Percentiles rank a stretch among this genome's conserved stretches.
Evolutionary conservation across 2,113 vertebrate species (phyloP).

Genomic region (Todiramphus chloris): DNA sequence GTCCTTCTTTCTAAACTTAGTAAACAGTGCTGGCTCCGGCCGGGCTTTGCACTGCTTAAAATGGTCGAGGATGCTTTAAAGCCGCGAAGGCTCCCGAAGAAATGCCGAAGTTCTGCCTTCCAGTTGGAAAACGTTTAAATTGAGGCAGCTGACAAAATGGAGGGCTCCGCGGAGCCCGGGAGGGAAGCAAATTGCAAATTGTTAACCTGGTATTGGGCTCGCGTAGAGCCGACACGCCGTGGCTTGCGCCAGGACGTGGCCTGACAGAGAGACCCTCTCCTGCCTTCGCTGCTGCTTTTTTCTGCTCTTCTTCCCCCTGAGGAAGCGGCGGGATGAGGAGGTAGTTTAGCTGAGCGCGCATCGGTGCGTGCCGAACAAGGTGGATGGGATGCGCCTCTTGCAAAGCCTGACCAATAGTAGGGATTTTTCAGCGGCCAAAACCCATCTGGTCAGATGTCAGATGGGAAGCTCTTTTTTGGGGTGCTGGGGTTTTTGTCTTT

Average conservation of each 20-base stretch:
- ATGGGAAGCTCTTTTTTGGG: not conserved
- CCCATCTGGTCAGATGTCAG: not conserved
- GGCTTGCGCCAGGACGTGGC: not conserved
- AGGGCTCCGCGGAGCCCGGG: slow-evolving; percentile 30
- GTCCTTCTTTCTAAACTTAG: not conserved
- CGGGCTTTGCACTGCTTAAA: not conserved
- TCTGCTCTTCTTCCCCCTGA: not conserved
- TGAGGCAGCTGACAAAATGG: slow-evolving; percentile 54
- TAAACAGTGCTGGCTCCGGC: not conserved
- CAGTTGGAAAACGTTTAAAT: not conserved
- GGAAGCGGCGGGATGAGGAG: not conserved
- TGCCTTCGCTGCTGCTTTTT: not conserved
- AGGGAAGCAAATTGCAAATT: not conserved
- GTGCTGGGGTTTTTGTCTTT: not conserved
- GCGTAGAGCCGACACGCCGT: accelerated
- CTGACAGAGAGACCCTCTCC: not conserved
- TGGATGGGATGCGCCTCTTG: not conserved
- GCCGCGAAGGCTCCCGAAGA: not conserved
- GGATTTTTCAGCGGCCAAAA: not conserved
- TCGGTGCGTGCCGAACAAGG: not conserved
- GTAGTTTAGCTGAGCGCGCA: not conserved
- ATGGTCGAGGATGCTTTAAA: not conserved
- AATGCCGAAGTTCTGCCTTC: not conserved
- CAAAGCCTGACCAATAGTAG: not conserved
- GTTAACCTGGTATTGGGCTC: not conserved